phyloP scores from a whole-genome alignment of 2,797 vertebrate species.

The Lateolabrax maculatus region DNA sequence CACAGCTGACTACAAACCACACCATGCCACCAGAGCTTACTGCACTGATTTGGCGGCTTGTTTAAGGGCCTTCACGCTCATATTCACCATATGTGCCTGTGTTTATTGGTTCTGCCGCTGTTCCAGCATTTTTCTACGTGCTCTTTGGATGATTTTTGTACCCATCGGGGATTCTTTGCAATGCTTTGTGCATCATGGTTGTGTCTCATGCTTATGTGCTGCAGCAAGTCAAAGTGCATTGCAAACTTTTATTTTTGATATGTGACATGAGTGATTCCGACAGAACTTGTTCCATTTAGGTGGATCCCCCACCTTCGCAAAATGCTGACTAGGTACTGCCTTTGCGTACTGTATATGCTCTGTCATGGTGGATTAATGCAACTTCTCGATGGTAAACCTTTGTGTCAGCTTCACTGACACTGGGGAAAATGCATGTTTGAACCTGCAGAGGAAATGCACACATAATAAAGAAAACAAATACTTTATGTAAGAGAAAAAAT shows the following conservation, averaged over 20 bases:
- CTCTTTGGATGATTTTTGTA: not conserved
- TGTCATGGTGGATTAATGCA: conserved; percentile 48
- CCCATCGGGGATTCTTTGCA: not conserved
- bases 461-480: conserved; percentile 19
- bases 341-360: not conserved
- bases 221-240: not conserved
- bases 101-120: not conserved
- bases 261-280: conserved; percentile 30
- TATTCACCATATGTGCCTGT: not conserved
- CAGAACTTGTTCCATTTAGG: conserved; percentile 12
- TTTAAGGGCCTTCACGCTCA: not conserved
- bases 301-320: conserved; percentile 16
- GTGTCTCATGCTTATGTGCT: not conserved
- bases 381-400: conserved; percentile 11
- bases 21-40: not conserved
- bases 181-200: not conserved
- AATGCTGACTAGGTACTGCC: conserved; percentile 40
- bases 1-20: not conserved
- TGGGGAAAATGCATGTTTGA: conserved; percentile 6
- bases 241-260: not conserved
- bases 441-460: conserved; percentile 21
- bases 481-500: not conserved
- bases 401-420: conserved; percentile 19
- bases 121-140: not conserved
- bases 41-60: not conserved